phyloP scores from a whole-genome alignment of 2,888 invertebrate species.

The Acleris emargana region DNA sequence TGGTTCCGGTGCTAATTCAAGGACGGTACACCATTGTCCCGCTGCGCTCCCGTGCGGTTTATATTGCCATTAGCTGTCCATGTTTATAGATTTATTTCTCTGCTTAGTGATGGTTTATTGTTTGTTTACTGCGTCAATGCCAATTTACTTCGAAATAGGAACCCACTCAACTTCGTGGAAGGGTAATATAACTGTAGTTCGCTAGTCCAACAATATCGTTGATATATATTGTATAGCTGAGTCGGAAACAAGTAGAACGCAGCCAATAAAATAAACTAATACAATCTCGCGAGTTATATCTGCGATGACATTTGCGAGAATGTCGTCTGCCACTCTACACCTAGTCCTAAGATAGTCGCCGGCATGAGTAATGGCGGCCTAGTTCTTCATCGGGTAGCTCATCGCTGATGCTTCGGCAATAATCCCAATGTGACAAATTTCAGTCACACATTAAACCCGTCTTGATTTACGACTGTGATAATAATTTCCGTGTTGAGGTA shows the following conservation, averaged over 20 bases:
- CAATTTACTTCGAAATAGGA: background rate
- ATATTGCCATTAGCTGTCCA: conserved; percentile 37
- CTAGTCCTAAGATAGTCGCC: conserved; percentile 28
- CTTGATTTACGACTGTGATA: conserved; percentile 69
- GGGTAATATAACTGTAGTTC: background rate
- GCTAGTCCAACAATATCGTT: too few species aligned
- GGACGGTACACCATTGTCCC: conserved; percentile 71
- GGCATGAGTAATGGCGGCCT: conserved; percentile 30
- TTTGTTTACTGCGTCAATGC: conserved; percentile 8
- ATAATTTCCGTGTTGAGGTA: conserved; percentile 76
- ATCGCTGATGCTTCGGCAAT: conserved; percentile 26
- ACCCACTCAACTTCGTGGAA: background rate
- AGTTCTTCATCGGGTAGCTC: conserved; percentile 18
- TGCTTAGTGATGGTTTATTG: conserved; percentile 33
- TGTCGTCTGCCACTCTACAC: conserved; percentile 27
- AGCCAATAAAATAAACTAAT: conserved; percentile 28
- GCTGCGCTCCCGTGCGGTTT: conserved; percentile 41
- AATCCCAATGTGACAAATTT: conserved; percentile 54
- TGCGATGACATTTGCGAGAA: conserved; percentile 33
- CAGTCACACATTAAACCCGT: conserved; percentile 54
- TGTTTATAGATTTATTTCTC: conserved; percentile 34
- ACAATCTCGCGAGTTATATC: conserved; percentile 27
- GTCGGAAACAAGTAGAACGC: conserved; percentile 3
- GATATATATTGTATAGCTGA: too few species aligned
- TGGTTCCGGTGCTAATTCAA: conserved; percentile 79